Evolutionary conservation across 2,113 vertebrate genomes (phyloP).

Genomic region (Podilymbus podiceps): DNA sequence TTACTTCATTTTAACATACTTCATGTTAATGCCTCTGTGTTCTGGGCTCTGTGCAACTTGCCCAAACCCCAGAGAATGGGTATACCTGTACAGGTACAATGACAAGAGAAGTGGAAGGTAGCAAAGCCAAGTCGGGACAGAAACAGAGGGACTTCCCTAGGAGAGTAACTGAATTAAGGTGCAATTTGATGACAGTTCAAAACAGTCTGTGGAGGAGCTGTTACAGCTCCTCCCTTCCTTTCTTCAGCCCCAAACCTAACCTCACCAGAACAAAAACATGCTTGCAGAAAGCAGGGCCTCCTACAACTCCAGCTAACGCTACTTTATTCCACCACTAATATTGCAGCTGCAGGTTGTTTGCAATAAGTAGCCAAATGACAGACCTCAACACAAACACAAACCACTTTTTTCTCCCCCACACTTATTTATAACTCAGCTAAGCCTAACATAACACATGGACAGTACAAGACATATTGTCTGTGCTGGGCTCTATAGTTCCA

Average conservation of each 20-base stretch:
- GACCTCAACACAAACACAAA: neutral
- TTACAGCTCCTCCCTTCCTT: neutral
- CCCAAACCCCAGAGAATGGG: neutral
- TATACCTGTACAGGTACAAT: neutral
- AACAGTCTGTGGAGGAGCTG: neutral
- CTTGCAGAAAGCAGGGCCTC: neutral
- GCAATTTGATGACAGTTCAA: neutral
- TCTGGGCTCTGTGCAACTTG: neutral
- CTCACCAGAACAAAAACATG: neutral
- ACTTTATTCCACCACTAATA: neutral
- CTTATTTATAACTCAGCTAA: neutral
- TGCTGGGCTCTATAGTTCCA: neutral
- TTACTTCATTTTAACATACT: neutral
- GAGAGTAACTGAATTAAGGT: neutral
- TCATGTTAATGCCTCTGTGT: neutral
- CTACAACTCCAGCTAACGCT: neutral
- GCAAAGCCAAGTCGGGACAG: neutral
- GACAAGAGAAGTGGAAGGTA: neutral
- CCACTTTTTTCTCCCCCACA: neutral
- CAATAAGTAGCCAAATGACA: neutral
- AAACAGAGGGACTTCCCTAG: neutral
- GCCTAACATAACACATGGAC: accelerated
- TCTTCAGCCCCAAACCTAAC: neutral
- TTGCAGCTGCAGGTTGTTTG: neutral
- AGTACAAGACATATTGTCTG: neutral